Conservation (phyloP, 1,140 invertebrate genomes). For the Caenorhabditis briggsae region DNA sequence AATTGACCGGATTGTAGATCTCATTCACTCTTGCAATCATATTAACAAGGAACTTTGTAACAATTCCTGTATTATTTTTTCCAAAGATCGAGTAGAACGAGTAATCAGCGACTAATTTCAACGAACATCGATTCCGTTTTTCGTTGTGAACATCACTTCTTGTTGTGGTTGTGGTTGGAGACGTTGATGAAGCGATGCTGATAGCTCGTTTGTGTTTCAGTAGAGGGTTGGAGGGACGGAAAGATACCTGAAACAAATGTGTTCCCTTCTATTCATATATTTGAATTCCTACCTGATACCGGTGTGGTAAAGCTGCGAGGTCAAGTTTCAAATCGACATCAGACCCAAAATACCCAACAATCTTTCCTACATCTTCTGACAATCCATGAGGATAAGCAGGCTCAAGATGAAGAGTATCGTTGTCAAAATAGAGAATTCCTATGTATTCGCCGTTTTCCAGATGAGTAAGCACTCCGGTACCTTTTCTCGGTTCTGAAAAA, state of each 20-base stretch:
- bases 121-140: slow-evolving; percentile 58
- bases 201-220: background rate
- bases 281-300: slow-evolving; percentile 6
- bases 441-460: slow-evolving; percentile 11
- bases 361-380: background rate
- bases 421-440: background rate
- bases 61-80: slow-evolving; percentile 52
- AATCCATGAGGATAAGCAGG: slow-evolving; percentile 15
- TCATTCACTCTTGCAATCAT: slow-evolving; percentile 64
- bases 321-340: background rate
- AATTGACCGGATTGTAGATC: slow-evolving; percentile 56
- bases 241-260: slow-evolving; percentile 1
- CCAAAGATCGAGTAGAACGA: slow-evolving; percentile 60
- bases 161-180: background rate
- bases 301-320: background rate
- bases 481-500: background rate
- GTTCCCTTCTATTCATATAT: background rate
- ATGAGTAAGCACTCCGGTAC: slow-evolving; percentile 1
- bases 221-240: background rate
- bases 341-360: slow-evolving; percentile 36
- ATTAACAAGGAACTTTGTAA: slow-evolving; percentile 58
- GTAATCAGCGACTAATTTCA: slow-evolving; percentile 66
- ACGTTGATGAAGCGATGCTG: background rate
- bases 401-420: slow-evolving; percentile 44
- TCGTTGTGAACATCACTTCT: slow-evolving; percentile 1